These are phyloP conservation scores for Drosophila dives DNA, from an alignment of 2,888 invertebrate genomes.

Conservation along the genomic window DNA sequence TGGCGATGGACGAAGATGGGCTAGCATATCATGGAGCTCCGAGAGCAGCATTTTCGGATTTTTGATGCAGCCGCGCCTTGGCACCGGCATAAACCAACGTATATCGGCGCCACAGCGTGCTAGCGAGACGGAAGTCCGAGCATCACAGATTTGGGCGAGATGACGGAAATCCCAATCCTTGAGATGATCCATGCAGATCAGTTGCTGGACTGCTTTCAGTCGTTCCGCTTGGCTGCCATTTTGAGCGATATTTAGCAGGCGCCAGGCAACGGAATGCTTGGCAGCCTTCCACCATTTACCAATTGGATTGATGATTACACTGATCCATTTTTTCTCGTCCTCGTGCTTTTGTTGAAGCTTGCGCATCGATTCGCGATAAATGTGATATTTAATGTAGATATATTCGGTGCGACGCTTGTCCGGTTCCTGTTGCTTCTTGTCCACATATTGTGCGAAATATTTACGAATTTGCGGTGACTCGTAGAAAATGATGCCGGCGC, in stretches of 20 bases:
- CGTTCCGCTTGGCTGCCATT: constrained; percentile 88
- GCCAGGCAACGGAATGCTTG: constrained; percentile 88
- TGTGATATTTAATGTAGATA: constrained; percentile 86
- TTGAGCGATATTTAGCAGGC: constrained; percentile 88
- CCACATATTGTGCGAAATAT: constrained; percentile 83
- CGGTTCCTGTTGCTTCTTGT: constrained; percentile 66
- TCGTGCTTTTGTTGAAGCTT: constrained; percentile 82
- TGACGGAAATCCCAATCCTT: constrained; percentile 89
- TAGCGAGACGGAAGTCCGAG: constrained; percentile 90
- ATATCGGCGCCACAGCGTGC: constrained; percentile 91
- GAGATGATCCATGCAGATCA: constrained; percentile 89
- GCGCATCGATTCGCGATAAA: constrained; percentile 84
- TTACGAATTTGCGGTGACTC: constrained; percentile 81
- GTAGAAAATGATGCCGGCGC: constrained; percentile 82
- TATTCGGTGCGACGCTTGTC: constrained; percentile 85
- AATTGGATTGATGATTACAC: constrained; percentile 84
- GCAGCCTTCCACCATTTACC: constrained; percentile 88
- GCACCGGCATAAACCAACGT: constrained; percentile 91
- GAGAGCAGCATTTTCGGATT: constrained; percentile 82
- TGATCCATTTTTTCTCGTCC: constrained; percentile 84
- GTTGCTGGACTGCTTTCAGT: constrained; percentile 88
- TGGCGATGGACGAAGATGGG: constrained; percentile 73
- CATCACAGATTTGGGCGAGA: constrained; percentile 92
- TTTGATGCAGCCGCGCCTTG: constrained; percentile 85
- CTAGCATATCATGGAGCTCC: constrained; percentile 81